These are phyloP conservation scores for Crenichthys baileyi DNA, from an alignment of 2,797 vertebrate genomes.

Conservation along the genomic window DNA sequence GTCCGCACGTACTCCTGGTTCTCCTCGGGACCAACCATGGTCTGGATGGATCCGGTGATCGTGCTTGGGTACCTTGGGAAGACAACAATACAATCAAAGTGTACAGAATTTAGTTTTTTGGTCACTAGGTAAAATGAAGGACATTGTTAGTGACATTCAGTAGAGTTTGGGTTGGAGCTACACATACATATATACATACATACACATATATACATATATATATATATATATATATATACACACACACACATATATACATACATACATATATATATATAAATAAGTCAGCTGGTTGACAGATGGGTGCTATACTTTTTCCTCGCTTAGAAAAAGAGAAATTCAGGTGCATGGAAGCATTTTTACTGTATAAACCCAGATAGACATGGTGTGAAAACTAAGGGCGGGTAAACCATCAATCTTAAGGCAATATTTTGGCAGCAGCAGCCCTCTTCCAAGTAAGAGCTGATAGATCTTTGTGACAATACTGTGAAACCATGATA, in stretches of 20 bases:
- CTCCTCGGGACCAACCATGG: conserved; percentile 84
- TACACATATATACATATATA: too few relatives aligned
- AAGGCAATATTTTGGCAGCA: neutral
- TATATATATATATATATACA: too few relatives aligned
- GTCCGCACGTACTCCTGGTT: conserved; percentile 95
- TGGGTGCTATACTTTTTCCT: too few relatives aligned
- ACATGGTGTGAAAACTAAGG: neutral
- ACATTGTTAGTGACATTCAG: too few relatives aligned
- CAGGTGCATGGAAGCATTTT: too few relatives aligned
- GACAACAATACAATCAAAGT: neutral
- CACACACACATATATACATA: too few relatives aligned
- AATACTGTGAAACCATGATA: neutral
- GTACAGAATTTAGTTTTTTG: neutral
- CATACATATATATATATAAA: too few relatives aligned
- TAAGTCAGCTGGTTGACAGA: neutral
- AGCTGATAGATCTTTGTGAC: neutral
- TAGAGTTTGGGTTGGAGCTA: neutral
- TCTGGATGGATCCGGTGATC: conserved; percentile 83
- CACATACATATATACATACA: too few relatives aligned
- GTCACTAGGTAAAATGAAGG: neutral
- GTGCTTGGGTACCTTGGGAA: conserved; percentile 87
- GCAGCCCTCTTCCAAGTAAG: neutral
- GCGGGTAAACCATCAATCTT: neutral
- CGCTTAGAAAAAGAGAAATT: neutral
- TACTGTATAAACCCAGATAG: too few relatives aligned